Conservation (phyloP, 2,888 invertebrate genomes). For the Cerastis leucographa region DNA sequence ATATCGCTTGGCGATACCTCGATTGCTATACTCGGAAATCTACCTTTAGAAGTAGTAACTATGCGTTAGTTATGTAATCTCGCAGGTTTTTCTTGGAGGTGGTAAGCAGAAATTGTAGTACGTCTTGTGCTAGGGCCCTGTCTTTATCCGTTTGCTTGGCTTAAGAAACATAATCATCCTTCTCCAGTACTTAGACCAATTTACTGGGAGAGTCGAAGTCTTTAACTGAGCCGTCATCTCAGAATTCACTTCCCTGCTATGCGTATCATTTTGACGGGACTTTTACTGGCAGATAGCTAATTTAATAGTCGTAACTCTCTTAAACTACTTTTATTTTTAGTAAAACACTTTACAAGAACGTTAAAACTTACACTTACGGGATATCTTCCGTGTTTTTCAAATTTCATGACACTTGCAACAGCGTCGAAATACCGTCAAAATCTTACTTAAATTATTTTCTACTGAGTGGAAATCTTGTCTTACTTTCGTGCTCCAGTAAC, state of each 20-base stretch:
- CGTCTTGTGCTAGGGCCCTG: background rate
- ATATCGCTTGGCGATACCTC: conserved; percentile 53
- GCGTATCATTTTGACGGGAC: background rate
- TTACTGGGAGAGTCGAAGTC: background rate
- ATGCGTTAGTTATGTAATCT: conserved; percentile 17
- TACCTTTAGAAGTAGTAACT: conserved; percentile 32
- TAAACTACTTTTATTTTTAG: no score
- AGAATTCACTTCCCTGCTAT: background rate
- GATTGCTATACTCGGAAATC: conserved; percentile 47
- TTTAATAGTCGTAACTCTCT: no score
- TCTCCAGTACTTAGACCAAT: background rate
- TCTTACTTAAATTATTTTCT: background rate
- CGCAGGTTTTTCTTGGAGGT: background rate
- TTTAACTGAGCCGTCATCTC: background rate
- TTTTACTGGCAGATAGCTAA: no score
- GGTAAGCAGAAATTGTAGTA: background rate
- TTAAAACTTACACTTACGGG: no score
- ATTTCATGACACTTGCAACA: no score
- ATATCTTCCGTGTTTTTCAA: no score
- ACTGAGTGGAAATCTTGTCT: background rate
- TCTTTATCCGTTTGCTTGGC: background rate
- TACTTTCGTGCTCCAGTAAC: conserved; percentile 43
- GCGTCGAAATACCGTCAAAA: background rate
- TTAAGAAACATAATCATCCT: background rate
- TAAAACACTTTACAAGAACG: no score